Evolutionary conservation across 2,113 vertebrate species (phyloP), one percentile per base, ranked within the genome.

Genomic region (Aspiorhynchus laticeps): DNA sequence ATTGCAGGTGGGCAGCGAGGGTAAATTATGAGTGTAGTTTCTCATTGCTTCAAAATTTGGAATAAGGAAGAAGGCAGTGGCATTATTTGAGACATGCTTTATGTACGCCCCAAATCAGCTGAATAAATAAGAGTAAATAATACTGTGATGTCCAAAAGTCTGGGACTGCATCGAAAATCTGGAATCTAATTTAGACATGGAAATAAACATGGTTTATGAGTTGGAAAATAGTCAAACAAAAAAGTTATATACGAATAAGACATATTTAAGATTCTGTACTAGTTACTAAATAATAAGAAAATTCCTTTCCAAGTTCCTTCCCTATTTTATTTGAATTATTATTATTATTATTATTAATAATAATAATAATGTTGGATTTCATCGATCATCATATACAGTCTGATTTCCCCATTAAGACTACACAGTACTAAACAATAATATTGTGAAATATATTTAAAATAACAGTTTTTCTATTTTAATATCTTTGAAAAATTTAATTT

Each of bases 1-100:
- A 81, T 73, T 75, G 61, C 46, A 73, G 79, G 31, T 82, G 85
- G 75, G 65, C 77, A 86, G 76, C 46, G 24, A 9, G 83, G 24
- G 67, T 84, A 84, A 84, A 74, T 84, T 84, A 74, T 84, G 67
- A 48, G 48, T 10, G 83, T 73, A 46, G 51, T 75, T 89, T 73
- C 65, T 77, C 56, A 75, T 81, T 59, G 75, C 82, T 75, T 73
- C 75, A 81, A 76, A 88, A 67, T 19, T 36, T 63, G 67, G 80
- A 79, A 82, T 84, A 53, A 59, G 21, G 65, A 83, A 67, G 19
- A 65, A 63, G 86, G 63, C 73, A 69, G 24, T 53, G 43, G 73
- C 4, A 19, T 69, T 53, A 31, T 87, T 77, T 24, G 73, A 36
- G 51, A 59, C 24, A 38, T 75, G 69, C 67, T 84, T 84, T 84